phyloP scores from a whole-genome alignment of 1,140 invertebrate species.

The Temnothorax nylanderi region DNA sequence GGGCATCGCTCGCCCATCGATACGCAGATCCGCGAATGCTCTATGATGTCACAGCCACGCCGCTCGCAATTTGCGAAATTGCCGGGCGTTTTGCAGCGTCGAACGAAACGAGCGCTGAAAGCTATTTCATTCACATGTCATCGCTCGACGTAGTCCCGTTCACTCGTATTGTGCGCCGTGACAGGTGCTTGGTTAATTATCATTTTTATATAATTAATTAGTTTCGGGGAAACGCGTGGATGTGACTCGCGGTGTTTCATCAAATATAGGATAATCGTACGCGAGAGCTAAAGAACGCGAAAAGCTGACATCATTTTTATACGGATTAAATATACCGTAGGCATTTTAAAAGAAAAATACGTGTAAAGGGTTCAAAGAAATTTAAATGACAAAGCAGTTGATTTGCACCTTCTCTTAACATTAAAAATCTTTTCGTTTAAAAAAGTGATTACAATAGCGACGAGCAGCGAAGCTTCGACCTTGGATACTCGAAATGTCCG shows the following conservation, averaged over 20 bases:
- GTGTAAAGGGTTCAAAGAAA: neutral
- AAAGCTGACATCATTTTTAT: neutral
- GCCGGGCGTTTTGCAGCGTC: conserved; percentile 33
- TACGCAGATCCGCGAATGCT: conserved; percentile 36
- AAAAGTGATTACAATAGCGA: neutral
- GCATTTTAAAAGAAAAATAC: neutral
- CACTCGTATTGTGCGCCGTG: conserved; percentile 6
- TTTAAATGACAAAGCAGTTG: neutral
- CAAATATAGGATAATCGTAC: neutral
- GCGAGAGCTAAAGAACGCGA: neutral
- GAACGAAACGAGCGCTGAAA: conserved; percentile 44
- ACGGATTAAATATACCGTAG: neutral
- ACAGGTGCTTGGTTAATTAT: conserved; percentile 46
- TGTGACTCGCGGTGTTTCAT: neutral
- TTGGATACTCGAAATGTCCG: conserved; percentile 19
- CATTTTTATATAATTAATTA: conserved; percentile 56
- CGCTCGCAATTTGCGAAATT: conserved; percentile 52
- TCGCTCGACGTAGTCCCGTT: conserved; percentile 16
- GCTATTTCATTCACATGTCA: conserved; percentile 59
- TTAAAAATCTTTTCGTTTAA: neutral
- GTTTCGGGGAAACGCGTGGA: neutral
- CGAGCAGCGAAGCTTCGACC: neutral
- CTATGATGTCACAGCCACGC: conserved; percentile 57
- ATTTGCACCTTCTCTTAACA: neutral
- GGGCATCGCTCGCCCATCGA: conserved; percentile 35